Percentiles rank a stretch among this genome's conserved stretches.
Conservation (phyloP, 2,797 vertebrate genomes). For the Parotocinclus haroldoi region DNA sequence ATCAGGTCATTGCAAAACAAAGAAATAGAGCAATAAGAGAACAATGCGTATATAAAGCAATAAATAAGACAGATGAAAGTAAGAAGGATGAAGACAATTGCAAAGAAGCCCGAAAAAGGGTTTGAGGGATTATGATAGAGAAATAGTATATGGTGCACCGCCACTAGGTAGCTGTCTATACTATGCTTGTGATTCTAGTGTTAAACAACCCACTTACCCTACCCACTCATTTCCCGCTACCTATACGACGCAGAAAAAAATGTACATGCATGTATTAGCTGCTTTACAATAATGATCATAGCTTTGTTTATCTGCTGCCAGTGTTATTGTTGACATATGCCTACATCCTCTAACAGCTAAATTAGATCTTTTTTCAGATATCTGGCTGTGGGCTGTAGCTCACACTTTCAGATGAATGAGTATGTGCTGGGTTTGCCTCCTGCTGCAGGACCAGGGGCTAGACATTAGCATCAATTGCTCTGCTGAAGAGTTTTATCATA, state of each 20-base stretch:
- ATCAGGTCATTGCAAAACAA: conserved; percentile 47
- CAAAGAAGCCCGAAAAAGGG: too few species aligned
- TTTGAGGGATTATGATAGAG: not conserved
- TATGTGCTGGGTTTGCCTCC: conserved; percentile 49
- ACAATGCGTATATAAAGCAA: not conserved
- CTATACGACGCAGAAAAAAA: conserved; percentile 33
- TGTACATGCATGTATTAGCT: not conserved
- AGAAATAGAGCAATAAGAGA: not conserved
- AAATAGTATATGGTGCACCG: conserved; percentile 47
- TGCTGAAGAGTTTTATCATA: conserved; percentile 66
- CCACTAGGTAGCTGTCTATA: conserved; percentile 48
- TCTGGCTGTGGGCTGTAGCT: conserved; percentile 31
- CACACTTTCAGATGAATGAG: conserved; percentile 65
- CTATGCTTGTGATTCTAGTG: conserved; percentile 52
- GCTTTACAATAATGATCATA: conserved; percentile 25
- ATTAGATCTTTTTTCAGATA: conserved; percentile 22
- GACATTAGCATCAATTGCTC: conserved; percentile 67
- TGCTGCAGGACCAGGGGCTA: conserved; percentile 61
- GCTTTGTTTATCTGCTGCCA: conserved; percentile 45
- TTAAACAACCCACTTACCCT: conserved; percentile 52
- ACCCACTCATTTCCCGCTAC: conserved; percentile 46
- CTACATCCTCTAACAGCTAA: conserved; percentile 48
- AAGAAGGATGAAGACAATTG: not conserved
- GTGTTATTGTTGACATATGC: conserved; percentile 58
- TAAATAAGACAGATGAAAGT: conserved; percentile 1